phyloP scores from a whole-genome alignment of 1,140 invertebrate genomes.

The Nixonia krombeini region DNA sequence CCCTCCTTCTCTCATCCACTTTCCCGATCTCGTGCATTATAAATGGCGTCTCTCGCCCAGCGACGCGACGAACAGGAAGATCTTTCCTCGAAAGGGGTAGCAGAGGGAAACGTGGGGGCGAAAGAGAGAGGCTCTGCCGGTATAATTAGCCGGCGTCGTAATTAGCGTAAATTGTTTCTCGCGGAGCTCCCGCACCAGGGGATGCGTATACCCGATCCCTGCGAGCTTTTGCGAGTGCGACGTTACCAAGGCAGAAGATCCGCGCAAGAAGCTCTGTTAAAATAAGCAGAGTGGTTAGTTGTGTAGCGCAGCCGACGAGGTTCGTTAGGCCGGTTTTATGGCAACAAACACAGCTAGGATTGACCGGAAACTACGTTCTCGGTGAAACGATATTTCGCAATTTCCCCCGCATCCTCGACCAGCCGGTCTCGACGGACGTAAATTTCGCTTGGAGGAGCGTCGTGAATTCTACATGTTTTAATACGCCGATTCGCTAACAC shows the following conservation, averaged over 20 bases:
- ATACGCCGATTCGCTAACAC: not conserved
- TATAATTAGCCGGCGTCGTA: constrained; percentile 68
- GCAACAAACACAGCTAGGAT: too few species aligned
- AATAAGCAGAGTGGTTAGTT: constrained; percentile 44
- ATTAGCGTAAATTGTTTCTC: constrained; percentile 71
- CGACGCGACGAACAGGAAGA: constrained; percentile 45
- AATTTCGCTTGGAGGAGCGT: not conserved
- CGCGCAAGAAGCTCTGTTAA: constrained; percentile 19
- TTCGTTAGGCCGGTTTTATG: constrained; percentile 3
- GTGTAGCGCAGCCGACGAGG: constrained; percentile 11
- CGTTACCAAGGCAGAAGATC: constrained; percentile 2
- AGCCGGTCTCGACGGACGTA: too few species aligned
- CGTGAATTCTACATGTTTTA: not conserved
- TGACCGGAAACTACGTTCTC: too few species aligned
- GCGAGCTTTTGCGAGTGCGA: constrained; percentile 32
- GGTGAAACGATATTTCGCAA: too few species aligned
- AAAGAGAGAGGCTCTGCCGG: constrained; percentile 33
- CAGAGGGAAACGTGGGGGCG: constrained; percentile 17
- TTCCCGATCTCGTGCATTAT: constrained; percentile 62
- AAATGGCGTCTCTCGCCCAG: constrained; percentile 58
- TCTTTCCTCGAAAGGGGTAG: constrained; percentile 38
- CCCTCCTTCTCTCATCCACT: constrained; percentile 42
- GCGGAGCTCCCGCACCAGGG: constrained; percentile 41
- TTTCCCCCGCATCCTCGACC: too few species aligned
- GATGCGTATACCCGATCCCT: constrained; percentile 31